These are phyloP conservation scores for Novumbra hubbsi DNA, from an alignment of 2,797 vertebrate genomes.

Conservation along the genomic window DNA sequence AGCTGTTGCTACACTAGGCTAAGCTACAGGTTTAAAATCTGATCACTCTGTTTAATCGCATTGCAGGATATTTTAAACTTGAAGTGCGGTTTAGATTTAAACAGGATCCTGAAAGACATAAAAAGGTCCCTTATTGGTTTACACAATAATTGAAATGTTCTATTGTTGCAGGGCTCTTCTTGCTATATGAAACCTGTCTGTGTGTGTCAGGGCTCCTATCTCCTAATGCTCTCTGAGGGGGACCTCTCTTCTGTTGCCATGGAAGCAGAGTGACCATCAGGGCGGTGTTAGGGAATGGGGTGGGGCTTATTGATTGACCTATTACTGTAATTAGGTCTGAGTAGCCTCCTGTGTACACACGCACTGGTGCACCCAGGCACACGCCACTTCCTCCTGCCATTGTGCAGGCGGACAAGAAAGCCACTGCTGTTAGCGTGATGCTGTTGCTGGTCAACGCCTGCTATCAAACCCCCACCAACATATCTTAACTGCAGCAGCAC, in stretches of 20 bases:
- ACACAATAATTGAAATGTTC: too few species aligned
- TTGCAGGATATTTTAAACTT: too few species aligned
- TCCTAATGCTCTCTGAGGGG: not conserved
- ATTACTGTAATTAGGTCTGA: constrained; percentile 36
- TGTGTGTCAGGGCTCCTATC: not conserved
- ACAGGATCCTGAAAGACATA: too few species aligned
- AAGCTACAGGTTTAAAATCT: not conserved
- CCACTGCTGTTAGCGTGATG: not conserved
- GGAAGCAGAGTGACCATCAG: constrained; percentile 31
- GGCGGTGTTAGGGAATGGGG: constrained; percentile 34
- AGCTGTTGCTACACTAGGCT: not conserved
- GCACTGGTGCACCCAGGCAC: not conserved
- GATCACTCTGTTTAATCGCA: not conserved
- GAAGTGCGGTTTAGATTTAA: too few species aligned
- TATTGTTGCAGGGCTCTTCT: too few species aligned
- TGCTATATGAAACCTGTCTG: not conserved
- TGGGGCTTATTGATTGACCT: constrained; percentile 50
- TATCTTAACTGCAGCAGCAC: too few species aligned
- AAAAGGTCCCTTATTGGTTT: too few species aligned
- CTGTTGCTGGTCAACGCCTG: constrained; percentile 44
- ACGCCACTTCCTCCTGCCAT: not conserved
- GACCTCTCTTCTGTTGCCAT: constrained; percentile 29
- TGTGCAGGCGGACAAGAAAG: not conserved
- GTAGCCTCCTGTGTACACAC: constrained; percentile 8
- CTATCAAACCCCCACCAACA: constrained; percentile 16